Evolutionary conservation across 2,113 vertebrate species (phyloP).

Genomic region (Calonectris borealis): DNA sequence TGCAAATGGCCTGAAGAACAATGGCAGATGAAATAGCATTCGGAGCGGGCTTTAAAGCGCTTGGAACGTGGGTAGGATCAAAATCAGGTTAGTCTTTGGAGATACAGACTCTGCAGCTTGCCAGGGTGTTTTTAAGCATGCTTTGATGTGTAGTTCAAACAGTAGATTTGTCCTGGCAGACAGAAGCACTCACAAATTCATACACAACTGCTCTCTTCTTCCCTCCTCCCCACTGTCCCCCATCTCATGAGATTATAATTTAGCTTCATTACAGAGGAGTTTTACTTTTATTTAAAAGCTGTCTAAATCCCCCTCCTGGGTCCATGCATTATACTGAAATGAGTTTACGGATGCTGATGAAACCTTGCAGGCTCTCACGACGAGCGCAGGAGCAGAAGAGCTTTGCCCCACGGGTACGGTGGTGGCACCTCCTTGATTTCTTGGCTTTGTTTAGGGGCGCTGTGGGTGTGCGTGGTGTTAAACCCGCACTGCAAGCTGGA

Average conservation of each 20-base stretch:
- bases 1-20: slow-evolving; percentile 63
- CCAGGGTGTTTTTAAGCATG: slow-evolving; percentile 57
- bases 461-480: slow-evolving; percentile 98
- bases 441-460: slow-evolving; percentile 82
- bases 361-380: neutral
- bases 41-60: slow-evolving; percentile 24
- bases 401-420: accelerated
- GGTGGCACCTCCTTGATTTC: slow-evolving; percentile 32
- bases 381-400: neutral
- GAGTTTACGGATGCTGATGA: neutral
- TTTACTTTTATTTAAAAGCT: slow-evolving; percentile 51
- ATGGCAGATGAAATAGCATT: slow-evolving; percentile 63
- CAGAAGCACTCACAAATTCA: slow-evolving; percentile 46
- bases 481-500: slow-evolving; percentile 98
- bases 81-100: slow-evolving; percentile 66
- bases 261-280: slow-evolving; percentile 56
- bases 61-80: slow-evolving; percentile 57
- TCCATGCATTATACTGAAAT: neutral
- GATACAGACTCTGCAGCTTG: slow-evolving; percentile 55
- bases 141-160: slow-evolving; percentile 71
- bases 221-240: slow-evolving; percentile 47
- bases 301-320: slow-evolving; percentile 43
- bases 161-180: slow-evolving; percentile 66
- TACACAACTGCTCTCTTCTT: neutral
- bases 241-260: slow-evolving; percentile 59